Evolutionary conservation across 2,113 vertebrate genomes (phyloP), one percentile per base, ranked within the genome.

Genomic region (Hystrix cristata): DNA sequence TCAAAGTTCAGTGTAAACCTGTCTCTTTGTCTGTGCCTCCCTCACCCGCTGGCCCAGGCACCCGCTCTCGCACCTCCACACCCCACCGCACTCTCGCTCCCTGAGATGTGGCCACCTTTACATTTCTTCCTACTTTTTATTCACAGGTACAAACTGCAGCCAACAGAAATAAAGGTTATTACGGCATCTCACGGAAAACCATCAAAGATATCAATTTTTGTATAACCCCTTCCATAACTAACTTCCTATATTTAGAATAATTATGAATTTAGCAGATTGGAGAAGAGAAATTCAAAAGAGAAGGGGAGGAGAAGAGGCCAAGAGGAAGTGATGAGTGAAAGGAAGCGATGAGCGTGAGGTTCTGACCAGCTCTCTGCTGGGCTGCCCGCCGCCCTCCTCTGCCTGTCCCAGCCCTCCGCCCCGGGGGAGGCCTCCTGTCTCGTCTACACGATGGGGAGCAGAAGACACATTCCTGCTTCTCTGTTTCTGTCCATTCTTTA

Each of bases 131-230:
- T 71, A 38, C 29, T 51, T 93, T 95, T 67, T 55, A 87, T 76
- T 96, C 46, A 62, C 27, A 78, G 59, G 27, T 92, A 74, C 16
- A 84, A 81, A 85, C 27, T 85, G 12, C 25, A 80, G 10, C 18
- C n/a, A 46, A 34, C 31, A 92, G 82, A 96, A 93, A 94, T 53
- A 57, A n/a, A 34, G 51, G 16, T 16, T 94, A 87, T 87, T 78
- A 29, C 23, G 88, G 71, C 16, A 91, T 81, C 48, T 34, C 71
- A 80, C 87, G 71, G 90, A 96, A 95, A 94, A 81, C 48, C 78
- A 29, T 34, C n/a, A 78, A 29, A 91, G 43, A 82, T 64, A 29
- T 29, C 62, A 81, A 6, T 79, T 92, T 94, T 48, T 84, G 64
- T 43, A 81, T 57, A 78, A 72, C 80, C 38, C 31, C 14, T 92